These are phyloP conservation scores for Megaceryle torquata DNA, from an alignment of 2,113 vertebrate species.

Conservation along the genomic window DNA sequence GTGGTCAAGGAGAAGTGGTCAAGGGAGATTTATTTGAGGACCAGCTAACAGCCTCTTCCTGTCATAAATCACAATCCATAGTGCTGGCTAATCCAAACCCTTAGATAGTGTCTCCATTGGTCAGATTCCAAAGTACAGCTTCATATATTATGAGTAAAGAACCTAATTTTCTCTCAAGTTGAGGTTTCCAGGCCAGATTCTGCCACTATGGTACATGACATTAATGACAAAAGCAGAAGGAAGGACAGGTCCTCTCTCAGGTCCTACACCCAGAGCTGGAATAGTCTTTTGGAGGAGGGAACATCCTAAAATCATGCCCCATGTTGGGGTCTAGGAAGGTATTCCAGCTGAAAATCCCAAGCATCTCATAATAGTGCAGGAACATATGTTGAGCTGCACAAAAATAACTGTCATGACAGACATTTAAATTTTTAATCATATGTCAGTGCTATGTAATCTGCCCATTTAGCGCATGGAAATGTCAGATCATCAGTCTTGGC, in stretches of 20 bases:
- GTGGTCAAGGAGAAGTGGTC: not conserved
- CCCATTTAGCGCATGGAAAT: not conserved
- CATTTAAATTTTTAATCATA: not conserved
- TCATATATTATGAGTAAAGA: not conserved
- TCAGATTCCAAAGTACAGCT: not conserved
- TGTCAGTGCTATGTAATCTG: not conserved
- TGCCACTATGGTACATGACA: not conserved
- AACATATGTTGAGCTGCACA: not conserved
- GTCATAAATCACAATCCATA: not conserved
- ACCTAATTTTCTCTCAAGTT: not conserved
- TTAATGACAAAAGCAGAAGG: not conserved
- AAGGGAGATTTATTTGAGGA: not conserved
- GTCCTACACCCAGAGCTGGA: not conserved
- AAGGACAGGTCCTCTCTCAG: not conserved
- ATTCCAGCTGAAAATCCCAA: not conserved
- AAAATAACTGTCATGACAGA: not conserved
- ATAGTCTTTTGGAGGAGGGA: not conserved
- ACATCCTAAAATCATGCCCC: not conserved
- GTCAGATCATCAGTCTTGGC: not conserved
- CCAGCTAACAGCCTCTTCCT: not conserved
- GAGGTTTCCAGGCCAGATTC: not conserved
- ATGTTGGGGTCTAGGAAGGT: not conserved
- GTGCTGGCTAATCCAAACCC: not conserved
- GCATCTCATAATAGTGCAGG: not conserved
- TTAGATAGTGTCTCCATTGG: not conserved